Percentiles rank a stretch among this genome's conserved stretches.
phyloP scores from a whole-genome alignment of 2,113 vertebrate species.

The Perca flavescens region DNA sequence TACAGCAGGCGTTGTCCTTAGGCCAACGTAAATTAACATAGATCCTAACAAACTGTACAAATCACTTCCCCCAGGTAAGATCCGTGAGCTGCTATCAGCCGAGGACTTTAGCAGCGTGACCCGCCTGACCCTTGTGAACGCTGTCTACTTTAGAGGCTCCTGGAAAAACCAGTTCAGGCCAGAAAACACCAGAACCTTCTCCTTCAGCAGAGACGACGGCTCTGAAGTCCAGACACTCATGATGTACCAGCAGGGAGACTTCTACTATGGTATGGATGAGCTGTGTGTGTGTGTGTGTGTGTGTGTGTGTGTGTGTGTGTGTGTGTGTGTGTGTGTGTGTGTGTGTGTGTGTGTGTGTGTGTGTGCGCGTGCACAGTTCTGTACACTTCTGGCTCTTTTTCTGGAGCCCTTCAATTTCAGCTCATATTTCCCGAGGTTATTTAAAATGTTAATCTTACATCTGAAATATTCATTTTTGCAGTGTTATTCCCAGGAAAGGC shows the following conservation, averaged over 20 bases:
- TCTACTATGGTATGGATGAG: constrained; percentile 92
- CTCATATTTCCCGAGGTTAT: constrained; percentile 58
- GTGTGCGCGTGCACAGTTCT: not conserved
- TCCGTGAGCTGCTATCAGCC: constrained; percentile 91
- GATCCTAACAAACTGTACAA: not conserved
- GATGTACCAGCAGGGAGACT: constrained; percentile 99
- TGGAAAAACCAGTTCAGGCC: constrained; percentile 99
- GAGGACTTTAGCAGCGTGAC: constrained; percentile 91
- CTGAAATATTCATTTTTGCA: constrained; percentile 66
- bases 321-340: not conserved
- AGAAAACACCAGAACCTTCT: constrained; percentile 97
- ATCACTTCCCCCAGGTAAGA: constrained; percentile 85
- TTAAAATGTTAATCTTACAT: constrained; percentile 69
- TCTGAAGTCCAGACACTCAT: constrained; percentile 97
- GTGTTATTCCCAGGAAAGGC: constrained; percentile 42
- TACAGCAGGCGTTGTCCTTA: not conserved
- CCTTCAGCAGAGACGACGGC: constrained; percentile 97
- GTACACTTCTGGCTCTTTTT: constrained; percentile 6
- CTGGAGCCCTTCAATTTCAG: constrained; percentile 30
- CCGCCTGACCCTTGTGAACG: constrained; percentile 92
- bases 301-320: not conserved
- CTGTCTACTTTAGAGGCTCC: constrained; percentile 96
- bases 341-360: constrained; percentile 4
- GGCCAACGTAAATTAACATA: not conserved
- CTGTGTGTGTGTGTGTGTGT: constrained; percentile 4